These are phyloP conservation scores for Cantharis lateralis DNA, from an alignment of 2,888 invertebrate species.

Conservation along the genomic window DNA sequence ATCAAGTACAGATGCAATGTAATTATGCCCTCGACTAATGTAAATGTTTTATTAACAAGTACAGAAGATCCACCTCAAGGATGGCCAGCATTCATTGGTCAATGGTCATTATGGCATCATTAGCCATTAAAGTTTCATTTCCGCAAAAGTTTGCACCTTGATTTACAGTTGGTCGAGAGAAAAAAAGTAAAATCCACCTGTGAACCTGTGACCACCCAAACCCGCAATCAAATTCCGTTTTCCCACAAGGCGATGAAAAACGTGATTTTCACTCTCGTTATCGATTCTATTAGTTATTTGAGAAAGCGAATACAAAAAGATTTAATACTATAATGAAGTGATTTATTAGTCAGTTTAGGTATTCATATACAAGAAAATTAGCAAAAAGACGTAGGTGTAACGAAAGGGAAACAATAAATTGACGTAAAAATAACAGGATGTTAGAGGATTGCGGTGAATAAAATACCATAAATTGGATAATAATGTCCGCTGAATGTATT, in stretches of 20 bases:
- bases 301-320: background rate
- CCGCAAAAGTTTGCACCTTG: background rate
- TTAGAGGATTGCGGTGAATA: constrained; percentile 42
- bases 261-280: background rate
- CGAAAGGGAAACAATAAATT: background rate
- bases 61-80: background rate
- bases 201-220: background rate
- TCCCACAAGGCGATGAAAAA: background rate
- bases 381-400: background rate
- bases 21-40: background rate
- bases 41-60: background rate
- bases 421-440: constrained; percentile 41
- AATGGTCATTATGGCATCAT: background rate
- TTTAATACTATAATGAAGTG: background rate
- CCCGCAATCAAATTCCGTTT: background rate
- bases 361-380: background rate
- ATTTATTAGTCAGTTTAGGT: background rate
- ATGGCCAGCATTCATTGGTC: background rate
- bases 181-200: background rate
- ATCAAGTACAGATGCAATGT: background rate
- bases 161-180: background rate
- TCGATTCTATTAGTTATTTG: background rate
- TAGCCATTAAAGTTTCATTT: background rate
- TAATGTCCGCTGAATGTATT: constrained; percentile 39
- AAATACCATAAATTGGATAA: constrained; percentile 43